A percentile compares a stretch with the other conserved stretches of the same genome.
Evolutionary conservation across 2,797 vertebrate genomes (phyloP).

Genomic region (Melanotaenia nigrans): DNA sequence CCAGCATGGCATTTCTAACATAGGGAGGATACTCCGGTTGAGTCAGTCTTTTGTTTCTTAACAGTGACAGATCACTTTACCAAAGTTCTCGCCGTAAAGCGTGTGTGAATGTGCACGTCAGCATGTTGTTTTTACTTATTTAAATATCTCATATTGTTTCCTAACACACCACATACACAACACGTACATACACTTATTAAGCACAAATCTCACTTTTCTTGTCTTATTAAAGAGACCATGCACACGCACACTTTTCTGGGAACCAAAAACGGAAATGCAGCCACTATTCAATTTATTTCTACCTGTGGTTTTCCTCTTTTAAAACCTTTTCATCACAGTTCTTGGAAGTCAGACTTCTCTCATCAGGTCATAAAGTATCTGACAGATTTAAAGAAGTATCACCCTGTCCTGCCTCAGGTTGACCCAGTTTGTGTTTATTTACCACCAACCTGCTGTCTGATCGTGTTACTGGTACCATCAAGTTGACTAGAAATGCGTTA

Average conservation of each 20-base stretch:
- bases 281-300: background rate
- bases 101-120: too few relatives aligned
- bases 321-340: too few relatives aligned
- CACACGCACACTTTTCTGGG: background rate
- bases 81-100: background rate
- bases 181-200: too few relatives aligned
- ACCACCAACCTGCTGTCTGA: background rate
- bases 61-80: background rate
- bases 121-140: too few relatives aligned
- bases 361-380: background rate
- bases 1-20: background rate
- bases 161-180: background rate
- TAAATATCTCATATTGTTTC: background rate
- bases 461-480: background rate
- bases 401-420: background rate
- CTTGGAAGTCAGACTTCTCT: background rate
- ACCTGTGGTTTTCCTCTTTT: background rate
- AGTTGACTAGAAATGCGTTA: conserved; percentile 25
- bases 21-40: background rate
- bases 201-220: background rate
- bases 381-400: background rate
- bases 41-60: background rate
- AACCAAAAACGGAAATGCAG: background rate
- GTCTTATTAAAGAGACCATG: background rate
- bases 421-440: background rate